Evolutionary conservation across 37 sponge, comb jelly and placozoan genomes (phyloP).

Genomic region (Chondrosia reniformis): DNA sequence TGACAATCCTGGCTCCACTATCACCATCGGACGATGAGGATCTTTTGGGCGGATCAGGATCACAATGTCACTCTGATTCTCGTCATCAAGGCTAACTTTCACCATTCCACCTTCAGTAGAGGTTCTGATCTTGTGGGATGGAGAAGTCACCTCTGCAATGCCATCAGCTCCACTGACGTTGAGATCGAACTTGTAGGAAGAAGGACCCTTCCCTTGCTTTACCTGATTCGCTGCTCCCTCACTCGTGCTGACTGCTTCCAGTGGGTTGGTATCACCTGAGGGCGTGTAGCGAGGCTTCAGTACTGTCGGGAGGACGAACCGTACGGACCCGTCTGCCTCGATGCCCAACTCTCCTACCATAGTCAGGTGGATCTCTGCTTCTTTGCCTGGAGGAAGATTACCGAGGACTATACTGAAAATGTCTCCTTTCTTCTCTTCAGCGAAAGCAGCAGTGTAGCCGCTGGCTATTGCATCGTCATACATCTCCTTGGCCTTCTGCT

Average conservation of each 20-base stretch:
- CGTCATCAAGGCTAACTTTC: constrained; percentile 16
- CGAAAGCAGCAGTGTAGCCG: constrained; percentile 65
- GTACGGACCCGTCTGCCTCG: constrained; percentile 46
- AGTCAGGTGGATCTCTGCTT: constrained; percentile 55
- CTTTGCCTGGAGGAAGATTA: constrained; percentile 61
- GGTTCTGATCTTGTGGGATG: constrained; percentile 29
- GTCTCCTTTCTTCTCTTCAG: constrained; percentile 68
- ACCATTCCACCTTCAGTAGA: background rate
- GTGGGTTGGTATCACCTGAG: constrained; percentile 12
- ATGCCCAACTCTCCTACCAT: constrained; percentile 23
- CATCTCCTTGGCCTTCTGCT: constrained; percentile 59
- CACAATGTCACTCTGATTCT: constrained; percentile 28
- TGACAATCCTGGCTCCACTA: constrained; percentile 23
- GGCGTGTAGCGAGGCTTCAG: constrained; percentile 63
- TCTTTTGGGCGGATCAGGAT: constrained; percentile 28
- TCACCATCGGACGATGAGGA: constrained; percentile 33
- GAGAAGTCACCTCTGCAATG: constrained; percentile 27
- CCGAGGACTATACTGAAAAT: constrained; percentile 75
- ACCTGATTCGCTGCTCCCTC: background rate
- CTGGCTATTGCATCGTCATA: constrained; percentile 75
- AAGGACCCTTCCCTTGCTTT: background rate
- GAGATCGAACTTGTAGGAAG: constrained; percentile 25
- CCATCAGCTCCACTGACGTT: background rate
- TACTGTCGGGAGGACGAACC: constrained; percentile 49
- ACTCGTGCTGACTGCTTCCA: background rate